Base-by-base conservation (phyloP, 2,797 vertebrate genomes). In the Notoglanidium macrostoma region DNA sequence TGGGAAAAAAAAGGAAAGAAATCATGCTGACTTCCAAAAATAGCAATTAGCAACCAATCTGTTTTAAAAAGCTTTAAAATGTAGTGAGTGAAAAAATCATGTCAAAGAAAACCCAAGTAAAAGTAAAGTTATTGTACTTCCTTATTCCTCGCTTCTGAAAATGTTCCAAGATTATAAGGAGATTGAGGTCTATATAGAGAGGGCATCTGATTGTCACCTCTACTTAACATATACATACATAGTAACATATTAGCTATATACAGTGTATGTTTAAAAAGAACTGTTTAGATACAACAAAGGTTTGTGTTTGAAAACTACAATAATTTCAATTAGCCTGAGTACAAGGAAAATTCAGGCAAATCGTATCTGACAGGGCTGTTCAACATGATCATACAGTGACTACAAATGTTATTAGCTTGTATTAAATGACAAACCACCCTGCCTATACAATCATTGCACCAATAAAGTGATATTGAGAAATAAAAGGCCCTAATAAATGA, bases 401-500 rank as follows among this genome's bases (percentile, higher is more conserved):
- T 23, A 84, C 82, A 90, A 89, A 89, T 89, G 78, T 86, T 77
- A 89, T 85, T 84, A 90, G 87, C 86, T 87, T 72, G 85, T 89
- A 86, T 90, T 85, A 89, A 90, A 89, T 87, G 89, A 85, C 85
- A 74, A 80, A 81, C 80, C 86, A 85, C 79, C 89, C 89, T 91
- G 90, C 57, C 80, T 85, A 86, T 86, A 91, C 87, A 91, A 91
- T 89, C 80, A 91, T 91, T 89, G 68, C 32, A 26, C 78, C 88
- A 91, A 91, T 91, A 91, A 89, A 81, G 88, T 40, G 65, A 88
- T 88, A 90, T 85, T 88, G 85, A 89, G 83, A 81, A 89, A 90
- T 91, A 90, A 91, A 90, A 91, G 83, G 61, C 73, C 59, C 73
- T 91, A 91, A 91, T 91, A 91, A 90, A 91, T 90, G 88, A 90